These are phyloP conservation scores for Nephrotoma appendiculata DNA, from an alignment of 2,888 invertebrate species.

Conservation along the genomic window DNA sequence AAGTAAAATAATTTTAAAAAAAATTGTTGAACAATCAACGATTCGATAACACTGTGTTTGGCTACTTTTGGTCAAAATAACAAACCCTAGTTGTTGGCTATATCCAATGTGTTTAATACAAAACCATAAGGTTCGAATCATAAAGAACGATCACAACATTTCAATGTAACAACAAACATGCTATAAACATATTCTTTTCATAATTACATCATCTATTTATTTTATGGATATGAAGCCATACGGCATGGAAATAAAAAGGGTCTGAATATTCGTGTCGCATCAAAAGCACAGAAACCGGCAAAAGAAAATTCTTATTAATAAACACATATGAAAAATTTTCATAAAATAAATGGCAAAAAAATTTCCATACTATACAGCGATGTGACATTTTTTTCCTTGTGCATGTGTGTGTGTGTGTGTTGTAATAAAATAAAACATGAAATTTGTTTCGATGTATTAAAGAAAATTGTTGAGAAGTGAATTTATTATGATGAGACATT, in stretches of 20 bases:
- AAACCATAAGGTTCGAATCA: not conserved
- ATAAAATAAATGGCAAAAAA: not conserved
- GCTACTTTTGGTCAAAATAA: too few relatives aligned
- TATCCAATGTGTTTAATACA: too few relatives aligned
- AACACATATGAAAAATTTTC: not conserved
- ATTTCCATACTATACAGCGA: not conserved
- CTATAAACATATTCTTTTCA: not conserved
- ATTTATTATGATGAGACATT: not conserved
- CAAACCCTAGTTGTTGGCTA: too few relatives aligned
- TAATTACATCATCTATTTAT: not conserved
- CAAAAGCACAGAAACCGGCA: not conserved
- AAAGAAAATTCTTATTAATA: not conserved
- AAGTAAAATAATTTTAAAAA: too few relatives aligned
- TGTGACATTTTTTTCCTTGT: not conserved
- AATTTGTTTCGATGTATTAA: not conserved
- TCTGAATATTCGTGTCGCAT: not conserved
- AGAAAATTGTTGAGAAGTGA: not conserved
- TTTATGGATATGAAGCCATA: not conserved
- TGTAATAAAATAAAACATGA: not conserved
- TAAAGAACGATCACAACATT: not conserved
- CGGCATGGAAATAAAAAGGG: not conserved
- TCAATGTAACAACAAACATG: not conserved
- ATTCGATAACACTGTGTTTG: too few relatives aligned
- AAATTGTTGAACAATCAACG: too few relatives aligned
- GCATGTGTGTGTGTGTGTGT: not conserved